phyloP scores from a whole-genome alignment of 2,888 invertebrate genomes.

The Drosophila longiperda region DNA sequence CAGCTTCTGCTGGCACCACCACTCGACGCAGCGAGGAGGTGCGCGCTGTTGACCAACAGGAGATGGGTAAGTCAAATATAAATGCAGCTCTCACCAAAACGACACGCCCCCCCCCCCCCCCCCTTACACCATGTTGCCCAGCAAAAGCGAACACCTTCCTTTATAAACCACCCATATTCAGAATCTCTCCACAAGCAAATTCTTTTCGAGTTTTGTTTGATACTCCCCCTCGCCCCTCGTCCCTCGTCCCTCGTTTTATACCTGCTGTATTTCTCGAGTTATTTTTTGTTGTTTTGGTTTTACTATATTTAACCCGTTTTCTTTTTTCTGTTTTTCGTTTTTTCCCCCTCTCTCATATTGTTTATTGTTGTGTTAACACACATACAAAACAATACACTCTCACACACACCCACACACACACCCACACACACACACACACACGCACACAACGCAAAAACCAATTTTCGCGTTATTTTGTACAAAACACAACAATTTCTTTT shows the following conservation, averaged over 20 bases:
- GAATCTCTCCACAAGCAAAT: conserved; percentile 2
- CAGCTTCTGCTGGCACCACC: conserved; percentile 59
- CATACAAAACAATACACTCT: conserved; percentile 28
- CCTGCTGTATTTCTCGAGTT: conserved; percentile 8
- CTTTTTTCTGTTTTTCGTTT: conserved; percentile 46
- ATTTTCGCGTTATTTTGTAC: conserved; percentile 48
- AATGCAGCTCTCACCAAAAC: conserved; percentile 1
- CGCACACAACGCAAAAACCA: conserved; percentile 34
- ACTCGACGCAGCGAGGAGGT: conserved; percentile 63
- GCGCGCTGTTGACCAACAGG: conserved; percentile 73
- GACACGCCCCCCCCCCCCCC: neutral
- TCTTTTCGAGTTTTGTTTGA: conserved; percentile 7
- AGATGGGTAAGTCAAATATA: conserved; percentile 79
- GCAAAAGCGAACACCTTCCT: neutral
- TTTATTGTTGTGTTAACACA: conserved; percentile 53
- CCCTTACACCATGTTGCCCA: neutral
- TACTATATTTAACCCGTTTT: conserved; percentile 47
- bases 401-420: conserved; percentile 15
- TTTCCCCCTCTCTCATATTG: conserved; percentile 49
- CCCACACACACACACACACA: conserved; percentile 35
- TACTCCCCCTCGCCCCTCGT: neutral
- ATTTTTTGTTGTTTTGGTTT: conserved; percentile 7
- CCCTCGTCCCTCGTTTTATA: conserved; percentile 2
- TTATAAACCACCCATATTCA: neutral
- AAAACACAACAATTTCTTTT: conserved; percentile 20